These are phyloP conservation scores for Sinosuthora webbiana DNA, from an alignment of 2,113 vertebrate species.

Conservation along the genomic window DNA sequence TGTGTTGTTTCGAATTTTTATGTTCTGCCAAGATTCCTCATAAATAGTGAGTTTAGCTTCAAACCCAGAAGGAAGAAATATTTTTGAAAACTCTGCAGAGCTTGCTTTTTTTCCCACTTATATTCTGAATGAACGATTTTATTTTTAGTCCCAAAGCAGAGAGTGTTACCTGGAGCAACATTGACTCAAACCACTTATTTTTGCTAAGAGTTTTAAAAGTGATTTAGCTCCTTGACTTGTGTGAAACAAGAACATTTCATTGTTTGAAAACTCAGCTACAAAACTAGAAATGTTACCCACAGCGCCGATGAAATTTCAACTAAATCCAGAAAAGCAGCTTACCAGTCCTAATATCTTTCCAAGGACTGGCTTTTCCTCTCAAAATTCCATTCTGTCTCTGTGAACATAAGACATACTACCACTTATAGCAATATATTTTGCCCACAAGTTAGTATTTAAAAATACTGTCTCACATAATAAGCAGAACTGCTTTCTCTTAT, in stretches of 20 bases:
- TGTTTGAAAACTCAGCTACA: constrained; percentile 18
- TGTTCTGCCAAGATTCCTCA: not conserved
- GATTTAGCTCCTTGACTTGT: constrained; percentile 8
- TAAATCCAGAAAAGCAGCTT: constrained; percentile 30
- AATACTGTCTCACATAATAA: not conserved
- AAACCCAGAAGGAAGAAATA: constrained; percentile 7
- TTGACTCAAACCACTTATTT: constrained; percentile 16
- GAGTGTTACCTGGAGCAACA: constrained; percentile 10
- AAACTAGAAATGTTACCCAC: constrained; percentile 18
- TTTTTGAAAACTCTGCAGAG: constrained; percentile 16
- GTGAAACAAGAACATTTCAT: not conserved
- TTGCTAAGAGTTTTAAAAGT: constrained; percentile 33
- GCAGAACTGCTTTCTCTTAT: not conserved
- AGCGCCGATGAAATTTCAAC: not conserved
- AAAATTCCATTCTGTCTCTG: not conserved
- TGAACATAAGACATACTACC: not conserved
- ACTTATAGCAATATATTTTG: not conserved
- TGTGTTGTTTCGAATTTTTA: not conserved
- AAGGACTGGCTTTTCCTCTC: not conserved
- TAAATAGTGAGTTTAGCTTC: not conserved
- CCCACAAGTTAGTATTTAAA: not conserved
- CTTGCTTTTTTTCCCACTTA: not conserved
- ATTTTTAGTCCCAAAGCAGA: constrained; percentile 31
- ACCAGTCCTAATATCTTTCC: not conserved
- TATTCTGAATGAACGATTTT: not conserved